Percentiles rank a stretch among this genome's conserved stretches.
Evolutionary conservation across 2,113 vertebrate genomes (phyloP).

Genomic region (Gallinago undulata): DNA sequence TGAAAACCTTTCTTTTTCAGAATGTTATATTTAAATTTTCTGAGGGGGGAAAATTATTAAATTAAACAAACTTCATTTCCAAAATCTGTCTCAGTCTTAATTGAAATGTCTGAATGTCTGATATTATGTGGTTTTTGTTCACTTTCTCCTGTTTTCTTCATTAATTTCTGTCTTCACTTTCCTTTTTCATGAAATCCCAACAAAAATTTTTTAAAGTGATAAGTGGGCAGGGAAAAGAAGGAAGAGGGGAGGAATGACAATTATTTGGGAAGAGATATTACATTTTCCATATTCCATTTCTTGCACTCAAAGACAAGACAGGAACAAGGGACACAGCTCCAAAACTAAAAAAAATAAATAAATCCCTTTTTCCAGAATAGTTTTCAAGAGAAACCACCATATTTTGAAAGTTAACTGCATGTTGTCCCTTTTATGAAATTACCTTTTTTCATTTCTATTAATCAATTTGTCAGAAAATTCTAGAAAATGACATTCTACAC

Average conservation of each 20-base stretch:
- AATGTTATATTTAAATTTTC: neutral
- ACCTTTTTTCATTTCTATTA: neutral
- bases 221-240: rapidly evolving
- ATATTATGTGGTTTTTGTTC: neutral
- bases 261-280: neutral
- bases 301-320: neutral
- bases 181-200: neutral
- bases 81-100: neutral
- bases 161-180: neutral
- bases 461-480: neutral
- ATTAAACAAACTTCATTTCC: neutral
- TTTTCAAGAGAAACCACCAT: neutral
- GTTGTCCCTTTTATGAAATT: neutral
- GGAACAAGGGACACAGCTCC: neutral
- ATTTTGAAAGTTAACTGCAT: neutral
- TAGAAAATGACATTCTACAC: neutral
- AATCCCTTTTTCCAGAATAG: neutral
- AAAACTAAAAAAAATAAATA: neutral
- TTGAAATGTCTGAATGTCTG: neutral
- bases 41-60: neutral
- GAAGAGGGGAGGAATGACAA: neutral
- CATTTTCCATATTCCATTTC: neutral
- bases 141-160: neutral
- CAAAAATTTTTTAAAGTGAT: neutral
- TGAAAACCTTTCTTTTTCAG: neutral